Base-by-base conservation (phyloP, 2,113 vertebrate genomes). In the Capreolus pygargus region DNA sequence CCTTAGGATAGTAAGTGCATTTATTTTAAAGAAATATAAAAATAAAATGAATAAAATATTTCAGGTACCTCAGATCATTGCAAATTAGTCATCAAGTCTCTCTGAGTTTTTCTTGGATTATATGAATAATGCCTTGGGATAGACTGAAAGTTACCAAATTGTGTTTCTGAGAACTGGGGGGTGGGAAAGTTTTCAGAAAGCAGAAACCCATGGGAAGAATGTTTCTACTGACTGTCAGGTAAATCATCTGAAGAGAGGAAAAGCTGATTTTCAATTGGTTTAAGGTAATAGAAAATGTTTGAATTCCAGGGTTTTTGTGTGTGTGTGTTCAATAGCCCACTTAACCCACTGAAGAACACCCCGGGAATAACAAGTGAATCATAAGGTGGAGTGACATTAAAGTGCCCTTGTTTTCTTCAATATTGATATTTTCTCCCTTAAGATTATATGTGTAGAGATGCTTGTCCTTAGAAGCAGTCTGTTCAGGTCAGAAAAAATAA, bases 11-110 rank as follows among this genome's bases (percentile, higher is more conserved):
- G 43, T 89, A 97, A 97, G 30, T 61, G 25, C 33, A 95, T 96
- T 97, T 97, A 93, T 94, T 96, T 95, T 95, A 96, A 97, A 92
- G 57, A 97, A 95, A 95, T 96, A 97, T 55, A 94, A 98, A 96
- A 96, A 96, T 84, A 92, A 96, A 97, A 98, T 90, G 74, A 93
- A 91, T 94, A 97, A 85, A 96, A 97, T 90, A 94, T 94, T 92
- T 92, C 92, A 82, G 50, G 90, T 92, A 85, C 17, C 54, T 96
- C 67, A 94, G 89, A 94, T 97, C 97, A 87, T 83, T 96, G 43
- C 92, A 98, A 96, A 97, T 97, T 97, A 98, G 87, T 97, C 95
- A 97, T 96, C 94, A 57, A 83, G 33, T 67, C 55, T 78, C 28
- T 91, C 83, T 95, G 28, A 79, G 61, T 96, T 97, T 97, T 97